phyloP scores from a whole-genome alignment of 2,797 vertebrate genomes.

The Chromobotia macracanthus region DNA sequence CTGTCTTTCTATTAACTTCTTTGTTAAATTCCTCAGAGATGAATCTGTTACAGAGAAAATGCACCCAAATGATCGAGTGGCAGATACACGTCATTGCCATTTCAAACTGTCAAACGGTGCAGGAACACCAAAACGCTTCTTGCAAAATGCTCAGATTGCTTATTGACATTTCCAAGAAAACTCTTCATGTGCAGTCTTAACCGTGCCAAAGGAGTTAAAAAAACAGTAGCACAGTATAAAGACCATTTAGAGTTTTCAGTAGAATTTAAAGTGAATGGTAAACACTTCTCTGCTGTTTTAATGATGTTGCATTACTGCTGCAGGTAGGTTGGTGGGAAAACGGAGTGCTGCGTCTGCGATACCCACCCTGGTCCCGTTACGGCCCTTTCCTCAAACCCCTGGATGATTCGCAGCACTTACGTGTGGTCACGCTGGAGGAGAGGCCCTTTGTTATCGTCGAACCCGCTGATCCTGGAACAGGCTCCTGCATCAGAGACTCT shows the following conservation, averaged over 20 bases:
- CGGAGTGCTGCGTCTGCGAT: conserved; percentile 82
- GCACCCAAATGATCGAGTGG: background rate
- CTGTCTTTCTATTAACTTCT: background rate
- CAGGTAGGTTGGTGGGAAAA: conserved; percentile 94
- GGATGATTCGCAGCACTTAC: conserved; percentile 87
- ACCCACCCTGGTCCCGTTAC: conserved; percentile 88
- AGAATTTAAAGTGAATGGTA: background rate
- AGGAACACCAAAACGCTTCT: too few relatives aligned
- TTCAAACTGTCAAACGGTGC: too few relatives aligned
- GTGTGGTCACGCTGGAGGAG: conserved; percentile 91
- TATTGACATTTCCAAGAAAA: too few relatives aligned
- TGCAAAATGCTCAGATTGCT: too few relatives aligned
- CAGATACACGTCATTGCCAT: conserved; percentile 11
- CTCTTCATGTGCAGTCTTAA: too few relatives aligned
- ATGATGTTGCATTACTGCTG: conserved; percentile 11
- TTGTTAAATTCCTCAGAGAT: too few relatives aligned
- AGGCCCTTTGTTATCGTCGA: conserved; percentile 95
- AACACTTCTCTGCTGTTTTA: conserved; percentile 13
- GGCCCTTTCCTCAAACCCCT: conserved; percentile 89
- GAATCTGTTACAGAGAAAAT: background rate
- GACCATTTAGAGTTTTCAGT: background rate
- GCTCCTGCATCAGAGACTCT: conserved; percentile 92
- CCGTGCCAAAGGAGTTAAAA: background rate
- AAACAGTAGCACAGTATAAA: background rate
- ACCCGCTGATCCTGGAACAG: conserved; percentile 85